Percentiles rank a stretch among this genome's conserved stretches.
phyloP scores from a whole-genome alignment of 2,797 vertebrate genomes.

The Sebastes umbrosus region DNA sequence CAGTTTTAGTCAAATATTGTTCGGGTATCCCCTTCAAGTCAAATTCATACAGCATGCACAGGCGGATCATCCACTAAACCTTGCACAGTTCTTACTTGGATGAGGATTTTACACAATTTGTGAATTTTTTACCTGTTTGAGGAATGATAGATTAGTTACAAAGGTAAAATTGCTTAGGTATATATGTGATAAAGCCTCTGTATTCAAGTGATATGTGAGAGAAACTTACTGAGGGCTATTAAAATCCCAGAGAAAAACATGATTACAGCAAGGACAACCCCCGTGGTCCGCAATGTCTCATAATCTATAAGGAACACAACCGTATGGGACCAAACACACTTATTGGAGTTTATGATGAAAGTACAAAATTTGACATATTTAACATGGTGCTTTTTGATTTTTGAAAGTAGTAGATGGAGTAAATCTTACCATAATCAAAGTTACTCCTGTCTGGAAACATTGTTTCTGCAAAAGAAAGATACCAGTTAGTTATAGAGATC shows the following conservation, averaged over 20 bases:
- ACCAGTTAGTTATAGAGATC: not conserved
- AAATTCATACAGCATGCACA: slow-evolving; percentile 82
- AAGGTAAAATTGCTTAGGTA: not conserved
- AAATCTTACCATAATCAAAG: slow-evolving; percentile 83
- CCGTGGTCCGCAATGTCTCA: slow-evolving; percentile 83
- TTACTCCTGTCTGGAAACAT: slow-evolving; percentile 75
- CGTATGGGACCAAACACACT: not conserved
- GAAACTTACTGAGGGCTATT: slow-evolving; percentile 85
- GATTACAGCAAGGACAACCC: slow-evolving; percentile 79
- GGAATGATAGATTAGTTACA: slow-evolving; percentile 71
- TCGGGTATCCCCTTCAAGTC: slow-evolving; percentile 41
- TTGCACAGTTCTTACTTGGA: slow-evolving; percentile 83
- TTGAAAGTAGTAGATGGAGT: not conserved
- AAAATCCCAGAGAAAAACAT: slow-evolving; percentile 86
- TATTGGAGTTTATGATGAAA: not conserved
- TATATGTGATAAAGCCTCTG: not conserved
- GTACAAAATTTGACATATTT: not conserved
- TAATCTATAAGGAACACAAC: slow-evolving; percentile 77
- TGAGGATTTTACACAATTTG: slow-evolving; percentile 84
- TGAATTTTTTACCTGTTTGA: slow-evolving; percentile 87
- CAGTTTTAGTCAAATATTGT: slow-evolving; percentile 24
- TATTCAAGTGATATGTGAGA: not conserved
- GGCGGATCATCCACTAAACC: slow-evolving; percentile 60
- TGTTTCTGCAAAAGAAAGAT: slow-evolving; percentile 67
- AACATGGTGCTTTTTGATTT: not conserved